These are phyloP conservation scores for Nowickia ferox DNA, from an alignment of 2,888 invertebrate genomes.

Conservation along the genomic window DNA sequence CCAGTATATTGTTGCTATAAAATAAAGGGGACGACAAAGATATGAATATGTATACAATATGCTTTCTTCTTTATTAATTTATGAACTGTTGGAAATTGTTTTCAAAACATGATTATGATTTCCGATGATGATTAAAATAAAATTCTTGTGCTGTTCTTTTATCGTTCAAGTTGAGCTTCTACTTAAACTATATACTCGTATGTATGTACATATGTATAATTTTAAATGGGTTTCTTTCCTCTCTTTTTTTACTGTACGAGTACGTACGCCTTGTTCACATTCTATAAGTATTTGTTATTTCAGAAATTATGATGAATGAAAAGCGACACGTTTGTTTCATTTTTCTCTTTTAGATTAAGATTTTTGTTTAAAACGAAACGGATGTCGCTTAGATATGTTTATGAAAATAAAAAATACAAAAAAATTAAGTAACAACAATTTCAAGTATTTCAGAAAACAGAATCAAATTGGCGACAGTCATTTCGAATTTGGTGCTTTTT, in stretches of 20 bases:
- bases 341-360: conserved; percentile 51
- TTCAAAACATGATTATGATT: conserved; percentile 73
- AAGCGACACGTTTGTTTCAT: conserved; percentile 72
- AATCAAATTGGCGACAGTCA: conserved; percentile 48
- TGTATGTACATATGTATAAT: too few species aligned
- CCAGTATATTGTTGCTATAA: neutral
- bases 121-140: conserved; percentile 70
- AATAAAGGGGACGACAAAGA: conserved; percentile 41
- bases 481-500: conserved; percentile 26
- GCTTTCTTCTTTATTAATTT: conserved; percentile 68
- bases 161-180: conserved; percentile 16
- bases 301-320: conserved; percentile 72
- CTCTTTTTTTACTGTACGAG: neutral
- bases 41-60: conserved; percentile 11
- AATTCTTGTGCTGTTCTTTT: conserved; percentile 28
- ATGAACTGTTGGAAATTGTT: conserved; percentile 74
- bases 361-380: conserved; percentile 70
- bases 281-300: conserved; percentile 45
- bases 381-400: conserved; percentile 71
- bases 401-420: conserved; percentile 22
- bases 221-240: conserved; percentile 16
- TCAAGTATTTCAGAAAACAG: conserved; percentile 26
- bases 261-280: conserved; percentile 8
- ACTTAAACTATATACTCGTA: conserved; percentile 16
- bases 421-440: conserved; percentile 29